Base-by-base conservation (phyloP, 2,797 vertebrate genomes). In the Parotocinclus haroldoi region DNA sequence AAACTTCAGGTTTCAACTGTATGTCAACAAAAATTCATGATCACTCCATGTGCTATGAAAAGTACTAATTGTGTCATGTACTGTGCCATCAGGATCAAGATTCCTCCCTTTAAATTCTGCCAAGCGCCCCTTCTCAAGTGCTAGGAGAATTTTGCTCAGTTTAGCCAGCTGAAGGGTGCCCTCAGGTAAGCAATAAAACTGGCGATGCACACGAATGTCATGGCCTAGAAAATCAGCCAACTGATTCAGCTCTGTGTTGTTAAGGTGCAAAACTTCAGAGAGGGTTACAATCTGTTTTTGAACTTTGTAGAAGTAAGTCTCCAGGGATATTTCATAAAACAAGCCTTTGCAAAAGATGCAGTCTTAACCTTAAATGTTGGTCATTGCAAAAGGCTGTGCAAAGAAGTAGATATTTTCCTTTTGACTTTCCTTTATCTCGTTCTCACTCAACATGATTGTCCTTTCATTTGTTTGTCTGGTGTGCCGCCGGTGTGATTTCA, bases 101-200 rank as follows among this genome's bases (percentile, higher is more conserved):
- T 27, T 66, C 50, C 39, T 65, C 9, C 62, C 62, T 37, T 65
- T 58, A 9, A 66, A 71, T 19, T 71, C 69, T 27, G 55, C 56
- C 56, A 66, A 18, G 10, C 49, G 40, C 10, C 62, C 62, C 4
- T 54, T 56, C 38, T 71, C 56, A 17, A 58, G 40, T 53, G 69
- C 56, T 44, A 65, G 52, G 19, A 54, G 52, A 54, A 54, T 7
- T 19, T 58, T 40, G 14, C 55, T 57, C 14, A 44, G 9, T 52
- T 68, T 68, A 9, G 58, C 66, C 19, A 68, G 44, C 44, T 72
- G 63, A 40, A 57, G 40, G 14, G 68, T 71, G 14, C 63, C 63
- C 49, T 75, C 69, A 7, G 73, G 69, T 8, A 68, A 45, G 11
- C 56, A 17, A n/a, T 71, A 67, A 18, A 52, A 63, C 18, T 75